Evolutionary conservation across 64 coral and sea anemone genomes (phyloP), one percentile per base, ranked within the genome.

Genomic region (Platygyra sinensis): DNA sequence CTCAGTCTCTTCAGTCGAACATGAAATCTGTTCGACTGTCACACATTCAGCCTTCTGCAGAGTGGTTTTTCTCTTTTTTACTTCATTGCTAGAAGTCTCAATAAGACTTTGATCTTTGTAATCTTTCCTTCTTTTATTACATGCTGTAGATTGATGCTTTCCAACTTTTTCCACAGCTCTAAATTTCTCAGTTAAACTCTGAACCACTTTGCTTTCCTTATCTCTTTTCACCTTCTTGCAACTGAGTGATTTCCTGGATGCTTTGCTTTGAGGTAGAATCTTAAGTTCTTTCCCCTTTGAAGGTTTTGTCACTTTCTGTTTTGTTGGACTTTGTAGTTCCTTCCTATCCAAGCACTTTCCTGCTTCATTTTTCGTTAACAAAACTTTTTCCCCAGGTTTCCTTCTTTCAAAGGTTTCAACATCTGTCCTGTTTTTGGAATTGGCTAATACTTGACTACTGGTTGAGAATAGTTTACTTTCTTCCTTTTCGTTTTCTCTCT

Each of bases 111-210:
- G 59, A 85, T 2, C 24, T n/a, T 71, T 36, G 71, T 10, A 29
- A 20, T 38, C 62, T 50, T 72, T 42, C 15, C 28, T 85, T 51
- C 30, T 20, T 39, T n/a, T 69, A 27, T 2, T 0, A 69, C 65
- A 69, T 69, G 22, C 8, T n/a, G 31, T 15, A 65, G 19, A 19
- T 42, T 22, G 32, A 4, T 49, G 32, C 24, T 39, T 83, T 25
- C 71, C 81, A 72, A 13, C 36, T 16, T 24, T 71, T 25, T 2
- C 38, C 25, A 31, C 38, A 33, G 38, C 39, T 25, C 5, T 33
- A 85, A 85, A 85, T 29, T 85, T 85, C 19, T 20, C 33, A 72
- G 10, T 85, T 36, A 85, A 72, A 51, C 81, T 85, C 24, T 85
- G 62, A 85, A 85, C 81, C 69, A 85, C 63, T 50, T 29, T 85